phyloP scores from a whole-genome alignment of 2,113 vertebrate species.

The Felis catus region DNA sequence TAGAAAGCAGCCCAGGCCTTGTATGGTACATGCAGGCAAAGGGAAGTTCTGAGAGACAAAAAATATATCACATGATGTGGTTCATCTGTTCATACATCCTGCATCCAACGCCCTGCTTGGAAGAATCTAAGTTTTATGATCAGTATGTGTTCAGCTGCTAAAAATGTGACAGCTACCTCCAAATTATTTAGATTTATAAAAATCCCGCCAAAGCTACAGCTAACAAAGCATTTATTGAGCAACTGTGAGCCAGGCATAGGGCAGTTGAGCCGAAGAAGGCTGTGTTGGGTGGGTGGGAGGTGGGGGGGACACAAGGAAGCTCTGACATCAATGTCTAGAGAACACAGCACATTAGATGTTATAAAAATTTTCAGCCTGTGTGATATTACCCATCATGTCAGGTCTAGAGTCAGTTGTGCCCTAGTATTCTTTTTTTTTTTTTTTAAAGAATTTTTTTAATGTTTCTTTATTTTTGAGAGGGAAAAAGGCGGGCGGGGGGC shows the following conservation, averaged over 20 bases:
- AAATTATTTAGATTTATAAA: slow-evolving; percentile 1
- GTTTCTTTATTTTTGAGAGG: no score
- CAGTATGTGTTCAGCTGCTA: background rate
- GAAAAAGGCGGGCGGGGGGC: no score
- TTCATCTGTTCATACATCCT: background rate
- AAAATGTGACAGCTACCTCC: background rate
- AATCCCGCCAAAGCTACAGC: background rate
- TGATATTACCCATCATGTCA: background rate
- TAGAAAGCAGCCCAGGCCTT: background rate
- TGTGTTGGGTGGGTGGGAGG: background rate
- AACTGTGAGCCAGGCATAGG: background rate
- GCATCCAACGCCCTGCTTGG: background rate
- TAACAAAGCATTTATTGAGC: background rate
- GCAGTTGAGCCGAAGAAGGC: background rate
- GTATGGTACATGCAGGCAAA: background rate
- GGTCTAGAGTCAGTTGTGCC: background rate
- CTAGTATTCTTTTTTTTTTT: background rate
- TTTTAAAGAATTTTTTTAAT: no score
- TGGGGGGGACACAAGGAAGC: background rate
- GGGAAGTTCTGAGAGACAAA: background rate
- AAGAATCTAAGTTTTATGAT: background rate
- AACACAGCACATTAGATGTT: background rate
- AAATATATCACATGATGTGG: background rate
- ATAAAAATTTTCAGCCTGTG: background rate
- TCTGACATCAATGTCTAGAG: background rate